Conservation (phyloP, 2,113 vertebrate species). For the Parotia lawesii region DNA sequence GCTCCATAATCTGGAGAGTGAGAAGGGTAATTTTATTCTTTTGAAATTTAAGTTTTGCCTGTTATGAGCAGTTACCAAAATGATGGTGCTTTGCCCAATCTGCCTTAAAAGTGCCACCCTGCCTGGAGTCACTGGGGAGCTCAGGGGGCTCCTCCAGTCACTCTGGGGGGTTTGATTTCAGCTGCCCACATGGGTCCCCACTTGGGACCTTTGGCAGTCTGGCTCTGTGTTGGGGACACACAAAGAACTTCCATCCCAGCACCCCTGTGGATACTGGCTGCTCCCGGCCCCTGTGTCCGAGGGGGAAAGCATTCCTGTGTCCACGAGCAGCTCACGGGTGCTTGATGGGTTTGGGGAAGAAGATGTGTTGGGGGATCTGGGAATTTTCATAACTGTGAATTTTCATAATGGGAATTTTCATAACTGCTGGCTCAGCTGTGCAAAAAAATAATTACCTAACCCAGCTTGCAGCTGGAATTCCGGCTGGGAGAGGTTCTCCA, state of each 20-base stretch:
- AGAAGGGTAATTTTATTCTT: not conserved
- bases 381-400: not conserved
- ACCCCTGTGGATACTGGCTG: accelerated
- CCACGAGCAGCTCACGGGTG: accelerated
- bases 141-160: accelerated
- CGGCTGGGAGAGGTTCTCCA: accelerated
- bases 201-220: not conserved
- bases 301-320: accelerated
- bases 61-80: not conserved
- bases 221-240: not conserved
- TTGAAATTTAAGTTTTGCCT: not conserved
- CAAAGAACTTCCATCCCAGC: not conserved
- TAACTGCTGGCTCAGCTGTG: not conserved
- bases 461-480: not conserved
- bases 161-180: not conserved
- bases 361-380: not conserved
- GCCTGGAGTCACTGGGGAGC: not conserved
- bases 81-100: not conserved
- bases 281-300: not conserved
- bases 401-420: not conserved
- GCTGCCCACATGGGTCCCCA: accelerated
- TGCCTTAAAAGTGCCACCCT: not conserved
- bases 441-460: too few relatives aligned
- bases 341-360: not conserved
- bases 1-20: not conserved